Evolutionary conservation across 1,140 invertebrate species (phyloP), one percentile per base, ranked within the genome.

Genomic region (Schlechtendalia chinensis): DNA sequence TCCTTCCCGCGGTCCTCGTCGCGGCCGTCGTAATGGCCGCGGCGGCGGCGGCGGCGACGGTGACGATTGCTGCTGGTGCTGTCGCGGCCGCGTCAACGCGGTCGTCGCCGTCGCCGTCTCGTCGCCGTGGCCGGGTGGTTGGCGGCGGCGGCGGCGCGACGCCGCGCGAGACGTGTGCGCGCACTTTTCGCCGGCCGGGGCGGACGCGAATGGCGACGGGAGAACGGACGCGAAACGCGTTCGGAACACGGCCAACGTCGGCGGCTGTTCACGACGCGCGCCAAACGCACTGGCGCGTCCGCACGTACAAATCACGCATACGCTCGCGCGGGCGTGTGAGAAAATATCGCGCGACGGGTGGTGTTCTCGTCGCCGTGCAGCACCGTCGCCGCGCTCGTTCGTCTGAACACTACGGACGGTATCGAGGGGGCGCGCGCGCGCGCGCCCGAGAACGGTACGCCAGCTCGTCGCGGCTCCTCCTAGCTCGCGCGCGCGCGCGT

Each of bases 361-460:
- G 8, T 50, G 5, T 50, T 47, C 16, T 32, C 67, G 45, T n/a
- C 45, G 67, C 14, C 22, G 39, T 24, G 16, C 67, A 50, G 39
- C 67, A 27, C 67, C 67, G 45, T 14, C 67, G 67, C 14, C 47
- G 22, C 58, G 77, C 58, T 58, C 58, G 74, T 29, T 50, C 58
- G 54, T 32, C 29, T 69, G 50, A n/a, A 50, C 22, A 69, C 67
- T 47, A 47, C n/a, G n/a, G n/a, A n/a, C n/a, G n/a, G n/a, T n/a
- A n/a, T n/a, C n/a, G n/a, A n/a, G n/a, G n/a, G n/a, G n/a, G 47
- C 32, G 45, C 63, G 19, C 32, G 32, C 61, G 29, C 61, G 32
- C 29, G 19, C 63, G 63, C 32, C 27, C 61, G 29, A 39, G 8
- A 39, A 39, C 32, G 32, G 8, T 8, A 8, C 32, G 3, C 32